Conservation (phyloP, 2,797 vertebrate genomes). For the Novumbra hubbsi region DNA sequence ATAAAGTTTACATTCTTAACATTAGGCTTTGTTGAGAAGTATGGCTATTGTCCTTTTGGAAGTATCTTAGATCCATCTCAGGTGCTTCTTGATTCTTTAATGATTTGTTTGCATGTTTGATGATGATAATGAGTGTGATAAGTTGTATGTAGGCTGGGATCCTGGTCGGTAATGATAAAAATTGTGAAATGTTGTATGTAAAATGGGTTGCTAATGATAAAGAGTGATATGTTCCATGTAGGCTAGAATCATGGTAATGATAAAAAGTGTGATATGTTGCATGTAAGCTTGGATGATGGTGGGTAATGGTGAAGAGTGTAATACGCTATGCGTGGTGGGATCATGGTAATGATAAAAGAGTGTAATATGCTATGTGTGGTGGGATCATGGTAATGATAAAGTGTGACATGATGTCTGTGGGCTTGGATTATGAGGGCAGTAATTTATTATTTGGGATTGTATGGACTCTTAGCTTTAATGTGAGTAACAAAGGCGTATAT, state of each 20-base stretch:
- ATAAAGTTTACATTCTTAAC: not conserved
- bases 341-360: no score
- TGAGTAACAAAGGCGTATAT: not conserved
- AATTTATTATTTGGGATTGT: constrained; percentile 1
- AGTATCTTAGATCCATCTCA: constrained; percentile 12
- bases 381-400: constrained; percentile 2
- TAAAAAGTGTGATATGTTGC: no score
- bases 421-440: no score
- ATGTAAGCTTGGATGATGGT: no score
- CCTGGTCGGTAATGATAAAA: not conserved
- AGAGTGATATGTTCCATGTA: not conserved
- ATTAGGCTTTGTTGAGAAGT: constrained; percentile 35
- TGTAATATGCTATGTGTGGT: no score
- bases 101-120: constrained; percentile 15
- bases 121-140: constrained; percentile 5
- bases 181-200: no score
- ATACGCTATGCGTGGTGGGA: no score
- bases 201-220: not conserved
- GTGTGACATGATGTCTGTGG: not conserved
- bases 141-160: not conserved
- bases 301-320: no score
- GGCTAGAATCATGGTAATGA: no score
- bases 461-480: not conserved
- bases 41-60: constrained; percentile 10
- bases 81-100: constrained; percentile 10